These are phyloP conservation scores for Dromiciops gliroides DNA, from an alignment of 2,113 vertebrate species.

Conservation along the genomic window DNA sequence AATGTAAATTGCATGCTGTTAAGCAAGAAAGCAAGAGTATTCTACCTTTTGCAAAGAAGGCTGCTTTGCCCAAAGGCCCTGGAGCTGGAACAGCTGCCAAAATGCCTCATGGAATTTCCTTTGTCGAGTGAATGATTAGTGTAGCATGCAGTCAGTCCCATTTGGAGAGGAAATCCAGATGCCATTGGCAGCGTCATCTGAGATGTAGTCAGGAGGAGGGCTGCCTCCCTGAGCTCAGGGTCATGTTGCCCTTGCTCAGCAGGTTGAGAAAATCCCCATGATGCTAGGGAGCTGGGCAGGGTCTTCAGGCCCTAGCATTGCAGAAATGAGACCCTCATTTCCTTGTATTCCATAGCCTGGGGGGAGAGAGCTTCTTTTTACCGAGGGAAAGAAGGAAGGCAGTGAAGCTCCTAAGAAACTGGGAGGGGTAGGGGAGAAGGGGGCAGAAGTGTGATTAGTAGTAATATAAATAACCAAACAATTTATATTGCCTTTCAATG, in stretches of 20 bases:
- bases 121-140: conserved; percentile 61
- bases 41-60: conserved; percentile 4
- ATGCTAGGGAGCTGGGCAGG: background rate
- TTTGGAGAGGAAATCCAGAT: background rate
- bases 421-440: background rate
- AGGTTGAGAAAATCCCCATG: background rate
- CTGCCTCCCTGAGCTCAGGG: background rate
- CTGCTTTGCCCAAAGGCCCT: background rate
- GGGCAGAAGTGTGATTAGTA: background rate
- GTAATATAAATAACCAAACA: background rate
- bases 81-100: conserved; percentile 17
- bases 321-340: background rate
- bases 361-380: background rate
- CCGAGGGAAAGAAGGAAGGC: background rate
- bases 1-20: conserved; percentile 9
- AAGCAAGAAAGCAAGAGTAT: background rate
- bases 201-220: background rate
- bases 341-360: background rate
- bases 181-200: background rate
- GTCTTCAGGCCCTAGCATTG: background rate
- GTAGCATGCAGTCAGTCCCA: background rate
- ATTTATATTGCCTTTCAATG: background rate
- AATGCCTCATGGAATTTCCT: conserved; percentile 21
- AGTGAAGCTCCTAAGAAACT: background rate
- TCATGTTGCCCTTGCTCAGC: background rate